Base-by-base conservation (phyloP, 2,113 vertebrate species). In the Rhinichthys klamathensis region DNA sequence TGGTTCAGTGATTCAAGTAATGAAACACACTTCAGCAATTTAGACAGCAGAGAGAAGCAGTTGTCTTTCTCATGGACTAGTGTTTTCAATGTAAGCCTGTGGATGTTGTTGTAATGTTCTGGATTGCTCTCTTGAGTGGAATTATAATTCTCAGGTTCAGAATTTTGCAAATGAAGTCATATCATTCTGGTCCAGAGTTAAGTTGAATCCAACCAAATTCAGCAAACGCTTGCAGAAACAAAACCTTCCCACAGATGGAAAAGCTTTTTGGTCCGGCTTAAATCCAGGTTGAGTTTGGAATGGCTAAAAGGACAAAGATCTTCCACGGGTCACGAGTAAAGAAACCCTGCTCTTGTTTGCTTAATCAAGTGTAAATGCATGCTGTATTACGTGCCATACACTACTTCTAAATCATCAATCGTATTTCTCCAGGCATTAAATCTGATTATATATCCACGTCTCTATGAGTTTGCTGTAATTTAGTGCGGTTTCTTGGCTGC, bases 171-270 rank as follows among this genome's bases (percentile, higher is more conserved):
- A 61, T 79, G 54, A 79, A 79, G 76, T 79, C 76, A 79, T 2
- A 6, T 78, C 32, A 58, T 78, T 58, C 18, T 11, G 54, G 7
- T 79, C 76, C 76, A 79, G 76, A 79, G 51, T 25, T n/a, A 25
- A 79, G n/a, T 58, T 35, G 32, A 44, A 44, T 79, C 76, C 27
- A 60, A 41, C 21, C 56, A 41, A 79, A 41, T 79, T 79, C 76
- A 60, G 76, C 76, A 79, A 61, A 79, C 23, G 9, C 23, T 79
- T 49, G 23, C 60, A 23, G 60, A 65, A 65, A 13, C 41, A 80
- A 67, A 30, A 27, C 79, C 41, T 41, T 75, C 73, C 73, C 60
- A 23, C 60, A 65, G 78, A 61, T 65, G 78, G 78, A 80, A 80
- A 65, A 80, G 79, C 60, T 65, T 67, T 56, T 49, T 27, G 25